These are phyloP conservation scores for Pteria penguin DNA, from an alignment of 2,888 invertebrate genomes.

Conservation along the genomic window DNA sequence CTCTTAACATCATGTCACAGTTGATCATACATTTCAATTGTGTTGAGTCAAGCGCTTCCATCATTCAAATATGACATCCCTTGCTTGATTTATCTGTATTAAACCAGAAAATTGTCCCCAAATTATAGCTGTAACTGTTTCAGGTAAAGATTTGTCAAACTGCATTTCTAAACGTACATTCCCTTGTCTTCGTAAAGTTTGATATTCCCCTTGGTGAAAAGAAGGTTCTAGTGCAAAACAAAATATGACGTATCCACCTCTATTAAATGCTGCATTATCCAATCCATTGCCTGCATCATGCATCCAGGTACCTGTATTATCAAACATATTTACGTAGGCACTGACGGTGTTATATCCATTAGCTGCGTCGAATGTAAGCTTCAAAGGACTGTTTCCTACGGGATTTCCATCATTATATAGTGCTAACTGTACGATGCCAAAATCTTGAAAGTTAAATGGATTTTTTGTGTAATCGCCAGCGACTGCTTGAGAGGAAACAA, in stretches of 20 bases:
- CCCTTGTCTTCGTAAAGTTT: constrained; percentile 28
- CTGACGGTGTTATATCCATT: constrained; percentile 24
- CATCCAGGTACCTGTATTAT: constrained; percentile 37
- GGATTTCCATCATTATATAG: constrained; percentile 42
- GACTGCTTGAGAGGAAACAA: constrained; percentile 37
- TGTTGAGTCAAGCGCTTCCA: background rate
- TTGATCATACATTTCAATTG: constrained; percentile 24
- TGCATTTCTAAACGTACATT: constrained; percentile 28
- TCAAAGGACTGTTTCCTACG: constrained; percentile 38
- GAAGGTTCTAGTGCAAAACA: constrained; percentile 29
- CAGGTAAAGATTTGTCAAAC: constrained; percentile 10
- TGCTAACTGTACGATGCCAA: constrained; percentile 32
- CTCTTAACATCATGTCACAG: constrained; percentile 12
- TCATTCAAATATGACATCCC: constrained; percentile 6
- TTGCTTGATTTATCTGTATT: constrained; percentile 20
- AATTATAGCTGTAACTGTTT: constrained; percentile 13
- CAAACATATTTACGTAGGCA: constrained; percentile 37
- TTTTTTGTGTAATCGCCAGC: constrained; percentile 41
- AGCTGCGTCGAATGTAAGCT: constrained; percentile 29
- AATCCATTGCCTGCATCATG: constrained; percentile 34
- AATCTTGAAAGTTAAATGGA: constrained; percentile 45
- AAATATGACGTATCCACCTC: constrained; percentile 15
- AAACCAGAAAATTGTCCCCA: constrained; percentile 9
- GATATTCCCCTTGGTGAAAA: constrained; percentile 5
- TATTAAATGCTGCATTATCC: background rate